These are phyloP conservation scores for Fregetta grallaria DNA, from an alignment of 2,113 vertebrate genomes.

Conservation along the genomic window DNA sequence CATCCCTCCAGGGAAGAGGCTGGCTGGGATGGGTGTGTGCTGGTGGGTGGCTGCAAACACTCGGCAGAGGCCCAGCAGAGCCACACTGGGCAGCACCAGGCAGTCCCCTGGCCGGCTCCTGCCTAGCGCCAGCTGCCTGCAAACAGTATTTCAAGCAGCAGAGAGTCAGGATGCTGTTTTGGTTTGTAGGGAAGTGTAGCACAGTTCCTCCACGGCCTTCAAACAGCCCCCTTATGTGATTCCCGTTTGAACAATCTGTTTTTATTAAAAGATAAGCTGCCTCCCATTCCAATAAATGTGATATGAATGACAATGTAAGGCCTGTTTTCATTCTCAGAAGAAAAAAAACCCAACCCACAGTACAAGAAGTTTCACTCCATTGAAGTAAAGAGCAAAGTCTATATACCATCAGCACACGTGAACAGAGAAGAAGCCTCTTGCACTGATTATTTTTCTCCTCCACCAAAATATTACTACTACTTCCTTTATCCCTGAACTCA, in stretches of 20 bases:
- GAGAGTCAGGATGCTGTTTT: not conserved
- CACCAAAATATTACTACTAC: not conserved
- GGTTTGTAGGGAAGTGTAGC: not conserved
- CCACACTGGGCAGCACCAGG: not conserved
- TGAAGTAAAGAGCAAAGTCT: not conserved
- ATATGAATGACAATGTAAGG: not conserved
- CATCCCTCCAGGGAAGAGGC: not conserved
- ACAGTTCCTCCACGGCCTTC: not conserved
- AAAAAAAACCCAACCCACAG: not conserved
- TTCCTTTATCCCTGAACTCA: not conserved
- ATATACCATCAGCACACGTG: not conserved
- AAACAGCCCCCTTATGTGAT: not conserved
- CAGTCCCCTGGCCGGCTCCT: not conserved
- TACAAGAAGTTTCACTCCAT: not conserved
- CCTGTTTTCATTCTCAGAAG: not conserved
- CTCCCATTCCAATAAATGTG: not conserved
- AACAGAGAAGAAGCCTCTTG: not conserved
- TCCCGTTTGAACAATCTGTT: not conserved
- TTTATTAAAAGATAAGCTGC: slow-evolving; percentile 3
- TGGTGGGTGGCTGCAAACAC: not conserved
- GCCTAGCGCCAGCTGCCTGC: not conserved
- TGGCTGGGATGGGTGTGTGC: not conserved
- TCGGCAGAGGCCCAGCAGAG: not conserved
- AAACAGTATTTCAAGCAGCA: not conserved
- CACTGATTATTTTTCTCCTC: not conserved